A percentile compares a stretch with the other conserved stretches of the same genome.
These are phyloP conservation scores for Semnopithecus entellus DNA, from an alignment of 2,113 vertebrate species.

Conservation along the genomic window DNA sequence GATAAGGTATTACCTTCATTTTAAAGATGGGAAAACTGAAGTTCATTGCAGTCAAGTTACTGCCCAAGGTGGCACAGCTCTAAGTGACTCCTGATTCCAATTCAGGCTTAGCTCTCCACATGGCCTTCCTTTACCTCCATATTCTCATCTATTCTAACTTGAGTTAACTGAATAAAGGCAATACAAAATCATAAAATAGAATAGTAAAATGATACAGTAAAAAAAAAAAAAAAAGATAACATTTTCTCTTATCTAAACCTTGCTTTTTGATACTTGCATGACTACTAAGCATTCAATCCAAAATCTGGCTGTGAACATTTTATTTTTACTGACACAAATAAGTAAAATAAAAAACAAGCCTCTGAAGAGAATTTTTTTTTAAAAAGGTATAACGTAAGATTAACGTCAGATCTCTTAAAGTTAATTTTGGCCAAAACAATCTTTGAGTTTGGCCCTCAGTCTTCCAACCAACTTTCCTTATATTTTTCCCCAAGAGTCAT, in stretches of 20 bases:
- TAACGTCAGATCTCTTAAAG: background rate
- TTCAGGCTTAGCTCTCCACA: background rate
- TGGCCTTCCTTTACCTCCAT: background rate
- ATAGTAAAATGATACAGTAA: background rate
- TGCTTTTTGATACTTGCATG: background rate
- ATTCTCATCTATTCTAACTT: background rate
- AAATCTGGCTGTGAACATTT: background rate
- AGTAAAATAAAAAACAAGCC: background rate
- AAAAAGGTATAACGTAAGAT: background rate
- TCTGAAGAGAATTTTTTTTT: background rate
- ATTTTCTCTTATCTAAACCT: slow-evolving; percentile 27
- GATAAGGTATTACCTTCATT: background rate
- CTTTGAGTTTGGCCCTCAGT: background rate
- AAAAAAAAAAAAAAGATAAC: background rate
- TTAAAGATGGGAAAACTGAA: slow-evolving; percentile 15
- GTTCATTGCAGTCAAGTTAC: background rate
- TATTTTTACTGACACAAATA: background rate
- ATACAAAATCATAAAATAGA: background rate
- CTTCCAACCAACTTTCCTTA: background rate
- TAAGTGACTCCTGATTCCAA: background rate
- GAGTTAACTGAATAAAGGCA: background rate
- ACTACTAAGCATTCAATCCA: background rate
- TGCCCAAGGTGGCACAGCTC: background rate
- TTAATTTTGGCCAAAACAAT: slow-evolving; percentile 26
- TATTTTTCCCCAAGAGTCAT: background rate